A percentile compares a stretch with the other conserved stretches of the same genome.
Conservation (phyloP, 1,140 invertebrate genomes). For the Scaptomyza pallida region DNA sequence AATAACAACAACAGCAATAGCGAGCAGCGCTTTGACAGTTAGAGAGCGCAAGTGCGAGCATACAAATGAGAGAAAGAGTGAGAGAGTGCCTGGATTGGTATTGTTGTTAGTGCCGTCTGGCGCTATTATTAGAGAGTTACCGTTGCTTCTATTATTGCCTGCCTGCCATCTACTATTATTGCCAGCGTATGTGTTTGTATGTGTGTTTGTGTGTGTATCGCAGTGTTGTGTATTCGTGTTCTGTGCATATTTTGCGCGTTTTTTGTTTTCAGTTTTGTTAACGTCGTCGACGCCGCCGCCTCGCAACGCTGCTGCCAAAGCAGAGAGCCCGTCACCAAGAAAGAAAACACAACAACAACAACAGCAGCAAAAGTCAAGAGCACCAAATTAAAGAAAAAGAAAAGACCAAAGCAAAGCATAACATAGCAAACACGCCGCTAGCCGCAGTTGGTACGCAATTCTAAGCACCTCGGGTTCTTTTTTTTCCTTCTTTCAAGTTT, state of each 20-base stretch:
- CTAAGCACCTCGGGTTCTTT: slow-evolving; percentile 36
- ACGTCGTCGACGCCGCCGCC: slow-evolving; percentile 70
- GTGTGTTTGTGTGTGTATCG: slow-evolving; percentile 2
- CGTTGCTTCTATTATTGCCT: slow-evolving; percentile 74
- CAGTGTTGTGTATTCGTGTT: slow-evolving; percentile 60
- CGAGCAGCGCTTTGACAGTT: slow-evolving; percentile 9
- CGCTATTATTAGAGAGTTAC: slow-evolving; percentile 81
- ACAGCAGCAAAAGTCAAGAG: slow-evolving; percentile 46
- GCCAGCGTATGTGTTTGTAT: slow-evolving; percentile 18
- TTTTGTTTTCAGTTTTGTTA: slow-evolving; percentile 81
- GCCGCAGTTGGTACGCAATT: slow-evolving; percentile 69
- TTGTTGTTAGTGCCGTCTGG: slow-evolving; percentile 34
- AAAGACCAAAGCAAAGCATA: slow-evolving; percentile 49
- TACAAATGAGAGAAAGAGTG: slow-evolving; percentile 1
- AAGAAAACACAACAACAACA: slow-evolving; percentile 8
- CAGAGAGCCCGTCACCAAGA: slow-evolving; percentile 25
- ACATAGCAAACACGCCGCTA: slow-evolving; percentile 52
- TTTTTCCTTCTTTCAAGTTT: slow-evolving; percentile 33
- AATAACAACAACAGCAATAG: slow-evolving; percentile 8
- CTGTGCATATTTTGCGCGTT: slow-evolving; percentile 79
- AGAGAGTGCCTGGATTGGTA: slow-evolving; percentile 37
- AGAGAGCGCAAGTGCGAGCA: slow-evolving; percentile 23
- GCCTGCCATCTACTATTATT: slow-evolving; percentile 56
- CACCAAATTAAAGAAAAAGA: slow-evolving; percentile 27
- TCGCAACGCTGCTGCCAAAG: slow-evolving; percentile 54